These are phyloP conservation scores for Rissa tridactyla DNA, from an alignment of 2,113 vertebrate species.

Conservation along the genomic window DNA sequence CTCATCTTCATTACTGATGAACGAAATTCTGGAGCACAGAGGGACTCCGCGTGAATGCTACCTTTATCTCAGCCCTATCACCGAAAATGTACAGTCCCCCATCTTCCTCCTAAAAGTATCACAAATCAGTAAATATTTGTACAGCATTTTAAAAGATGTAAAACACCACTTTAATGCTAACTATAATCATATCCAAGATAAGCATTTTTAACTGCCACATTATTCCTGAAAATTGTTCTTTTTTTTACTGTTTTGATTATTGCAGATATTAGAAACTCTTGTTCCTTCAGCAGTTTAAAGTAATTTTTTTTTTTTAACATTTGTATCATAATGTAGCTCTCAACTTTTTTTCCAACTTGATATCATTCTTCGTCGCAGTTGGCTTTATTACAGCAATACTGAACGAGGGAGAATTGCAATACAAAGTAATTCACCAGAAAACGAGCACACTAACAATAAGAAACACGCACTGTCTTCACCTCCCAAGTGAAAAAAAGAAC, in stretches of 20 bases:
- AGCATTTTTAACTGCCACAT: too few relatives aligned
- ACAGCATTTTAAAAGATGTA: too few relatives aligned
- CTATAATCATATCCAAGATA: too few relatives aligned
- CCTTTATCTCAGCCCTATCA: neutral
- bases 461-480: neutral
- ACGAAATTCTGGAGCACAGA: neutral
- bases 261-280: too few relatives aligned
- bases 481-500: neutral
- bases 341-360: neutral
- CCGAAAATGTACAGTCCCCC: neutral
- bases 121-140: too few relatives aligned
- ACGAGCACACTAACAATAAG: neutral
- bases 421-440: neutral
- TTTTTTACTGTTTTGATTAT: too few relatives aligned
- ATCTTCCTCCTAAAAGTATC: neutral
- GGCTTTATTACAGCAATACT: neutral
- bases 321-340: neutral
- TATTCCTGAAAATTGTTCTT: too few relatives aligned
- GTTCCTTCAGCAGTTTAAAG: too few relatives aligned
- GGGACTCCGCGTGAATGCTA: rapidly evolving
- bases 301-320: neutral
- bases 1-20: neutral
- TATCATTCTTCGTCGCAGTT: neutral
- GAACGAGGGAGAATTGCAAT: neutral
- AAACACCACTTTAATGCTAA: too few relatives aligned